Evolutionary conservation across 2,113 vertebrate genomes (phyloP).

Genomic region (Podarcis cretensis): DNA sequence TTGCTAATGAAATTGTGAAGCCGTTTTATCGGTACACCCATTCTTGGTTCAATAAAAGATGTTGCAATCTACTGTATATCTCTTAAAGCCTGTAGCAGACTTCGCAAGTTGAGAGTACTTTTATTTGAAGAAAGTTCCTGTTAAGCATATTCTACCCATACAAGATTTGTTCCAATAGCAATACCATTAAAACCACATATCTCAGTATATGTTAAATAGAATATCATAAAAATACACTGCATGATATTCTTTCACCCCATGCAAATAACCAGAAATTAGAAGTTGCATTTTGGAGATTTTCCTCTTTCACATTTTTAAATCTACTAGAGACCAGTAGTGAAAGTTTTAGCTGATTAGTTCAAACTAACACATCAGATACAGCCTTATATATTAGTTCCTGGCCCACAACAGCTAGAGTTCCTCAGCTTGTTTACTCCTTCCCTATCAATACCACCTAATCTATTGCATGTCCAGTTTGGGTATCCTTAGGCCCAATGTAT

Average conservation of each 20-base stretch:
- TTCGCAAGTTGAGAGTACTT: background rate
- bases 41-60: constrained; percentile 1
- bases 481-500: background rate
- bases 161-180: background rate
- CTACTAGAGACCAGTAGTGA: background rate
- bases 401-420: too few relatives aligned
- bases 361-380: background rate
- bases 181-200: background rate
- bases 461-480: too few relatives aligned
- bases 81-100: background rate
- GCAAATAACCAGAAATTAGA: background rate
- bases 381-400: background rate
- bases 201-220: background rate
- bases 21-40: background rate
- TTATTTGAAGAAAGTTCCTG: background rate
- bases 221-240: background rate
- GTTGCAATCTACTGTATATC: background rate
- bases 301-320: background rate
- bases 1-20: constrained; percentile 9
- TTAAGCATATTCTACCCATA: background rate
- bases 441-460: background rate
- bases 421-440: too few relatives aligned
- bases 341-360: background rate
- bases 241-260: background rate
- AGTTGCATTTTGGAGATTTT: background rate